phyloP scores from a whole-genome alignment of 2,113 vertebrate genomes.

The Arothron firmamentum region DNA sequence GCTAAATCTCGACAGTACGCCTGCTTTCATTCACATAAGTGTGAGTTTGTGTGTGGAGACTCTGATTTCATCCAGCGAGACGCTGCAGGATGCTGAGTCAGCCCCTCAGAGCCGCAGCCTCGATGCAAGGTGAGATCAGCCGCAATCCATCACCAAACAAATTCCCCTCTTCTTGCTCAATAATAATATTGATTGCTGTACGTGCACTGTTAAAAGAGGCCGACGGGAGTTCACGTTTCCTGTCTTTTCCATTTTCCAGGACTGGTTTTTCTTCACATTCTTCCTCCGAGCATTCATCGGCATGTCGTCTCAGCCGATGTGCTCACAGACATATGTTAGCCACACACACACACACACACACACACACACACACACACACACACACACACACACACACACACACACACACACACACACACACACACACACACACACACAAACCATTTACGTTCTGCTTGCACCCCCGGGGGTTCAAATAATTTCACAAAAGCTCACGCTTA shows the following conservation, averaged over 20 bases:
- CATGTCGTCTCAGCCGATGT: constrained; percentile 7
- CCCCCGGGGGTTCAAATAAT: constrained; percentile 40
- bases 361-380: background rate
- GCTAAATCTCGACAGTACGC: background rate
- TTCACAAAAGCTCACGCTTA: constrained; percentile 49
- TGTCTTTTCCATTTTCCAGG: constrained; percentile 23
- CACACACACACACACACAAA: constrained; percentile 3
- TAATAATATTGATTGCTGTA: constrained; percentile 49
- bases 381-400: background rate
- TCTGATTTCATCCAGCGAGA: background rate
- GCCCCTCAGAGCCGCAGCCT: constrained; percentile 9
- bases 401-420: no score
- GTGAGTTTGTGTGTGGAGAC: background rate
- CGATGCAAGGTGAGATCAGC: no score
- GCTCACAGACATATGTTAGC: constrained; percentile 4
- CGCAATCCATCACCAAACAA: constrained; percentile 50
- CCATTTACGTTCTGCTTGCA: constrained; percentile 14
- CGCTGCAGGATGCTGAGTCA: constrained; percentile 17
- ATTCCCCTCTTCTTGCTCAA: constrained; percentile 37
- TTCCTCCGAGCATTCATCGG: background rate
- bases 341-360: constrained; percentile 7
- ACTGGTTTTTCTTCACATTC: background rate
- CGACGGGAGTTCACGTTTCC: constrained; percentile 20
- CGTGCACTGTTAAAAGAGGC: constrained; percentile 34
- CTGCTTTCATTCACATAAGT: constrained; percentile 23